Evolutionary conservation across 2,888 invertebrate genomes (phyloP).

Genomic region (Anticlea derivata): DNA sequence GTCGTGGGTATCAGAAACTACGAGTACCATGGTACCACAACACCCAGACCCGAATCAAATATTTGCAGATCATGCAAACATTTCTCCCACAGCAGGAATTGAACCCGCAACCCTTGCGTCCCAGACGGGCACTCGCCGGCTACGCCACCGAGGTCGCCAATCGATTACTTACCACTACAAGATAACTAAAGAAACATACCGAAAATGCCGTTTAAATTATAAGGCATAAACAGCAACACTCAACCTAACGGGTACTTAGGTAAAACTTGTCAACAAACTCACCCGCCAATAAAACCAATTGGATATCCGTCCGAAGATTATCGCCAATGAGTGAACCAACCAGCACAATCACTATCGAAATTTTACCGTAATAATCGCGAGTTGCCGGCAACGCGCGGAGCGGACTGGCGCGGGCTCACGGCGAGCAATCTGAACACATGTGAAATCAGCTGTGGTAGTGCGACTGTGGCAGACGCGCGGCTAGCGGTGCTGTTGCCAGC

Average conservation of each 20-base stretch:
- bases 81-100: no score
- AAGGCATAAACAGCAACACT: not conserved
- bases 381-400: constrained; percentile 66
- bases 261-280: constrained; percentile 36
- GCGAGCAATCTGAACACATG: constrained; percentile 60
- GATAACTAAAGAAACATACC: no score
- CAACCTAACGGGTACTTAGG: constrained; percentile 1
- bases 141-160: no score
- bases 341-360: constrained; percentile 55
- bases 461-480: constrained; percentile 37
- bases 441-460: constrained; percentile 78
- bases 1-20: no score
- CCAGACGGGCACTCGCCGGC: no score
- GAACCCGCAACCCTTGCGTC: no score
- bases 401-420: constrained; percentile 65
- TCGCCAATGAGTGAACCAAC: constrained; percentile 41
- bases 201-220: not conserved
- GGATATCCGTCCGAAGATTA: constrained; percentile 38
- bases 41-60: no score
- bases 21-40: no score
- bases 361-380: constrained; percentile 40
- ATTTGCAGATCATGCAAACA: no score
- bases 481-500: constrained; percentile 10
- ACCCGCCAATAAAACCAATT: constrained; percentile 47
- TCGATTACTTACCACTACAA: no score